Evolutionary conservation across 2,888 invertebrate genomes (phyloP), one percentile per base, ranked within the genome.

Genomic region (Apamea monoglypha): DNA sequence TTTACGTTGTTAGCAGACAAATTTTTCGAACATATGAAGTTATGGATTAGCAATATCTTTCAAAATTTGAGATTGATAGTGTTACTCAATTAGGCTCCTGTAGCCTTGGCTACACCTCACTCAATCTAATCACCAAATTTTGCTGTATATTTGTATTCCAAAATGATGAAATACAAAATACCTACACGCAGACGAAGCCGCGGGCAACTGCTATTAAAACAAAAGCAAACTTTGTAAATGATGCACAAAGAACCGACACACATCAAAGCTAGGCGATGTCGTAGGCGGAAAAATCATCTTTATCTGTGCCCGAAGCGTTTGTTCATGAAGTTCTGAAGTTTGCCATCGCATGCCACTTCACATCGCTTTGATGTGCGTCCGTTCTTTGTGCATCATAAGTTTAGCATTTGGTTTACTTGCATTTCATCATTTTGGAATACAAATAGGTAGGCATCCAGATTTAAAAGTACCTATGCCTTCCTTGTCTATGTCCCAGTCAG

Each of bases 61-160:
- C 47, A 47, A 40, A 40, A 40, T 40, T 40, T 40, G 0, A 18
- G 18, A 16, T 50, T 16, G 47, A 47, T 16, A 47, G 6, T 47
- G 16, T 50, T 50, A 50, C 50, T 1, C 50, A 50, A 18, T 50
- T 50, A 25, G 7, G 53, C 8, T 53, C 6, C 10, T 56, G 14
- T 36, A 47, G 29, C 56, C 56, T 73, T 72, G 81, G 18, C 25
- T 36, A 18, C 18, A 73, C 18, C 64, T 74, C 64, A 36, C 63
- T 72, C 47, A 69, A 21, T 21, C 29, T 59, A 21, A 56, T 82
- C 59, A 66, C 36, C 25, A 81, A 81, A 66, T 81, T 18, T 64
- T 29, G 36, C 18, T 47, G 14, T 3, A 14, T 16, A 44, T 47
- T 47, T 47, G 12, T 47, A 47, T 47, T 14, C 14, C 47, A 47